Conservation (phyloP, 2,888 invertebrate species). For the Cantharis flavilabris region DNA sequence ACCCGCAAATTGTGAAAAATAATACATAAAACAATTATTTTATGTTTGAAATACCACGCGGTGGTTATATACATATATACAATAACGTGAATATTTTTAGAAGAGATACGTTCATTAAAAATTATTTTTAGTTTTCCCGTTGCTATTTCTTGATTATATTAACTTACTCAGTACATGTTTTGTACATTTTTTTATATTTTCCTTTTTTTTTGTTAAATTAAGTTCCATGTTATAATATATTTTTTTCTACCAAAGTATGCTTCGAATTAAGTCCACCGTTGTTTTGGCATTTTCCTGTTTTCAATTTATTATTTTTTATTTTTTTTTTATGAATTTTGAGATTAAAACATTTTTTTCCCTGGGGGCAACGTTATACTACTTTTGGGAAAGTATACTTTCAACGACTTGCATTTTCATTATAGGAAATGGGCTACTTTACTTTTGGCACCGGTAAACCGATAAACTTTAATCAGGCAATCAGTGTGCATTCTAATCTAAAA, state of each 20-base stretch:
- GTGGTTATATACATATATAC: conserved; percentile 1
- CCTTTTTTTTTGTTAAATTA: too few relatives aligned
- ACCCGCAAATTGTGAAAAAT: conserved; percentile 30
- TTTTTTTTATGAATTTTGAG: not conserved
- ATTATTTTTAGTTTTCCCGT: conserved; percentile 35
- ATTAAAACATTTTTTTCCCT: not conserved
- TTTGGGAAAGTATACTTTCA: too few relatives aligned
- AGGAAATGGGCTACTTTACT: too few relatives aligned
- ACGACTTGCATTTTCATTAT: too few relatives aligned
- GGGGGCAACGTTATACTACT: too few relatives aligned
- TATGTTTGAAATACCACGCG: not conserved
- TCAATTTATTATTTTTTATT: too few relatives aligned
- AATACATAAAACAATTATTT: conserved; percentile 5
- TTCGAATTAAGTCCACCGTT: not conserved
- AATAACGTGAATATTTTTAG: conserved; percentile 24
- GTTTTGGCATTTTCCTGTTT: not conserved
- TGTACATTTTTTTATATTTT: too few relatives aligned
- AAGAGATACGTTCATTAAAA: conserved; percentile 20
- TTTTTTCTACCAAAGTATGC: not conserved
- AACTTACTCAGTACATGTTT: not conserved
- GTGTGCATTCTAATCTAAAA: too few relatives aligned
- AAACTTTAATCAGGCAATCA: too few relatives aligned
- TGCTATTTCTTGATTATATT: not conserved
- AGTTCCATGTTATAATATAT: too few relatives aligned
- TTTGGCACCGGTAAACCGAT: too few relatives aligned